Conservation (phyloP, 2,113 vertebrate genomes). For the Corynorhinus townsendii region DNA sequence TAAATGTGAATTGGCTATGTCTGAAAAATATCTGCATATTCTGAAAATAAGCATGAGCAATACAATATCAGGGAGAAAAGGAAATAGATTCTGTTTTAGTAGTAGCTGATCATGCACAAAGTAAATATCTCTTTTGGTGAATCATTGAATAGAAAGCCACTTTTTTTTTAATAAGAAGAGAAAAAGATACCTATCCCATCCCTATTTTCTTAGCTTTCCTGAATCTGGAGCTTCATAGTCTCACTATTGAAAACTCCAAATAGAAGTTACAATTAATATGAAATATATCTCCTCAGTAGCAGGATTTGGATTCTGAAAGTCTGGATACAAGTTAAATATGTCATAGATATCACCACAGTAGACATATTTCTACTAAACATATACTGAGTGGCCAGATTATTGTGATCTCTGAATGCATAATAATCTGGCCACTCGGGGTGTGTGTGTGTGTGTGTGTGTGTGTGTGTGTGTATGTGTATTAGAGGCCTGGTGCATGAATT, state of each 20-base stretch:
- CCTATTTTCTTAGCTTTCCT: slow-evolving; percentile 13
- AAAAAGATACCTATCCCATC: not conserved
- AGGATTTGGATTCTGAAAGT: slow-evolving; percentile 16
- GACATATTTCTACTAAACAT: not conserved
- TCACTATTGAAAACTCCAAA: not conserved
- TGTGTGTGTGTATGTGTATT: too few relatives aligned
- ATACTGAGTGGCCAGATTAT: too few relatives aligned
- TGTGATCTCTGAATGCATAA: too few relatives aligned
- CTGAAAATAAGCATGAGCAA: not conserved
- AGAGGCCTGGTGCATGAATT: too few relatives aligned
- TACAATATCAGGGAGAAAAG: not conserved
- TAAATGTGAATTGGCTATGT: not conserved
- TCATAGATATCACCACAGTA: not conserved
- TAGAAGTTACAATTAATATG: not conserved
- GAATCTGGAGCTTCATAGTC: not conserved
- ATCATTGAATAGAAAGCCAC: not conserved
- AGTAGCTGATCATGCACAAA: not conserved
- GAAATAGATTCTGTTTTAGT: not conserved
- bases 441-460: too few relatives aligned
- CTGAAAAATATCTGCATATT: not conserved
- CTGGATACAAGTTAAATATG: not conserved
- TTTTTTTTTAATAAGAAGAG: not conserved
- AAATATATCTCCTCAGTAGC: not conserved
- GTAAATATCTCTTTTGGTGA: not conserved
- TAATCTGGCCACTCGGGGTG: too few relatives aligned